A percentile compares a stretch with the other conserved stretches of the same genome.
Evolutionary conservation across 2,797 vertebrate species (phyloP).

Genomic region (Anableps anableps): DNA sequence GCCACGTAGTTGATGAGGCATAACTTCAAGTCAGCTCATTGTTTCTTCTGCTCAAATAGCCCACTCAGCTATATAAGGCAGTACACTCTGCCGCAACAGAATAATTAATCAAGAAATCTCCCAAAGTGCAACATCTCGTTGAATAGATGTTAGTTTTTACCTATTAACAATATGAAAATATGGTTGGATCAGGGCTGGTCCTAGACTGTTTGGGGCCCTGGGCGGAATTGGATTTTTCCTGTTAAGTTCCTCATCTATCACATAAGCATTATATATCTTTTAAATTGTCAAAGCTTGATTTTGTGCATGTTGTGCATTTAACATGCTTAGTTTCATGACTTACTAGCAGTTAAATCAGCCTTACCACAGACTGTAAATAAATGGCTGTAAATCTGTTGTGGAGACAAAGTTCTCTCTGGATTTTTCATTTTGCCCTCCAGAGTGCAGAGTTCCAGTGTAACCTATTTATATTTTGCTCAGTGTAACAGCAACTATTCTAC

Average conservation of each 20-base stretch:
- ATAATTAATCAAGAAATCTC: not conserved
- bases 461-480: not conserved
- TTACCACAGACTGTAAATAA: not conserved
- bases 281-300: not conserved
- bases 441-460: not conserved
- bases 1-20: constrained; percentile 47
- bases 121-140: not conserved
- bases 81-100: not conserved
- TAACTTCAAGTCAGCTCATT: constrained; percentile 22
- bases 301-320: not conserved
- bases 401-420: not conserved
- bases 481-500: not conserved
- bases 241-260: not conserved
- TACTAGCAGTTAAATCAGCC: not conserved
- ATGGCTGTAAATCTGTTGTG: not conserved
- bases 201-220: not conserved
- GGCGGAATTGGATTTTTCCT: not conserved
- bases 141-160: not conserved
- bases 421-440: not conserved
- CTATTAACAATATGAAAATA: not conserved
- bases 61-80: constrained; percentile 9
- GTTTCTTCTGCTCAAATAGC: constrained; percentile 13
- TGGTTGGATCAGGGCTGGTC: not conserved
- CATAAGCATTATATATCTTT: not conserved
- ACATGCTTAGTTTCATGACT: not conserved